Evolutionary conservation across 2,797 vertebrate species (phyloP).

Genomic region (Falco concolor): DNA sequence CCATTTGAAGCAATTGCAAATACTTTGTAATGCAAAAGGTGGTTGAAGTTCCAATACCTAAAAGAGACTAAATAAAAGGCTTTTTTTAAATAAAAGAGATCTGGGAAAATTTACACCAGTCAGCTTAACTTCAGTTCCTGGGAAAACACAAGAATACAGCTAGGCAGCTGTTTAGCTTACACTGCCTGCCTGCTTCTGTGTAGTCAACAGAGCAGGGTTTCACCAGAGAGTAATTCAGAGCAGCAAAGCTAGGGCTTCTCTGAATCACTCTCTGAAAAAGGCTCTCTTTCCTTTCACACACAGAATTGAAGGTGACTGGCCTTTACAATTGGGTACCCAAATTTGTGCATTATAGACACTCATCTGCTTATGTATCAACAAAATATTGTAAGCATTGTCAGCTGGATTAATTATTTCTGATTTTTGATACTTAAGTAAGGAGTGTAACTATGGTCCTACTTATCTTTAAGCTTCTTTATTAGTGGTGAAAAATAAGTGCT

Average conservation of each 20-base stretch:
- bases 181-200: neutral
- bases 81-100: neutral
- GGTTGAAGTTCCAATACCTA: neutral
- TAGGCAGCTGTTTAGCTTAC: neutral
- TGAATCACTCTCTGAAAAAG: neutral
- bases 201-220: neutral
- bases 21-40: neutral
- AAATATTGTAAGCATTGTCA: neutral
- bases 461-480: neutral
- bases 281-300: neutral
- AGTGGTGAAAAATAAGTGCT: neutral
- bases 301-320: neutral
- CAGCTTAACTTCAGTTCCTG: neutral
- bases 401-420: neutral
- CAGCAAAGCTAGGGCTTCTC: neutral
- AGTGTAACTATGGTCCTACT: neutral
- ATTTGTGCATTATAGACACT: neutral
- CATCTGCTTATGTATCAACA: neutral
- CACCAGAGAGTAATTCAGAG: neutral
- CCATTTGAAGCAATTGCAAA: neutral
- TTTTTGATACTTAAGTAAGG: neutral
- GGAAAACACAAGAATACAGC: neutral
- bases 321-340: neutral
- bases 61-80: neutral
- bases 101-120: neutral